Percentiles rank a stretch among this genome's conserved stretches.
These are phyloP conservation scores for Philopedon plagiatum DNA, from an alignment of 2,888 invertebrate genomes.

Conservation along the genomic window DNA sequence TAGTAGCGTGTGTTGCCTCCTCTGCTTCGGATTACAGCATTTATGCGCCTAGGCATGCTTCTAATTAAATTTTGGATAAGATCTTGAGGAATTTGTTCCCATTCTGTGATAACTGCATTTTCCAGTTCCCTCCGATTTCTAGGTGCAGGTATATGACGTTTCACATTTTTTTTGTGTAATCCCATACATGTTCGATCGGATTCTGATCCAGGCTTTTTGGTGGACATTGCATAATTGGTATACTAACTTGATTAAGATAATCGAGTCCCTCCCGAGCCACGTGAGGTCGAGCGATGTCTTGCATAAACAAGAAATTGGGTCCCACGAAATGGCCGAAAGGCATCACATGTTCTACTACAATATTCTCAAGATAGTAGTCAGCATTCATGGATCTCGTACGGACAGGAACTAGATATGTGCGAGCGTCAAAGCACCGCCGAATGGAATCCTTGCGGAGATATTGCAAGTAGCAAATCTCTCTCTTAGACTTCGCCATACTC, in stretches of 20 bases:
- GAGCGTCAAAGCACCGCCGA: conserved; percentile 13
- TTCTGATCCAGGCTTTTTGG: conserved; percentile 16
- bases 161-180: conserved; percentile 14
- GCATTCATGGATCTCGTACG: conserved; percentile 5
- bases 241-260: conserved; percentile 14
- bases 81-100: too few species aligned
- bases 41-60: too few species aligned
- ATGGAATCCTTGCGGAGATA: conserved; percentile 20
- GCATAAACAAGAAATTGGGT: conserved; percentile 18
- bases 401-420: not conserved
- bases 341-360: conserved; percentile 25
- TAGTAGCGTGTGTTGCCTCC: too few species aligned
- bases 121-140: conserved; percentile 3
- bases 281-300: conserved; percentile 18
- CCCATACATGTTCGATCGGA: conserved; percentile 21
- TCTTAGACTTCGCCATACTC: conserved; percentile 20
- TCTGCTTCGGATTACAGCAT: too few species aligned
- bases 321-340: conserved; percentile 22
- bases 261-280: too few species aligned
- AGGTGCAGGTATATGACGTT: conserved; percentile 16
- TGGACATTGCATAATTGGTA: conserved; percentile 18
- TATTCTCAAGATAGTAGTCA: conserved; percentile 10
- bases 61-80: too few species aligned
- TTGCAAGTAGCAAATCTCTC: conserved; percentile 18
- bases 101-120: too few species aligned